phyloP scores from a whole-genome alignment of 2,797 vertebrate species.

The Oreortyx pictus region DNA sequence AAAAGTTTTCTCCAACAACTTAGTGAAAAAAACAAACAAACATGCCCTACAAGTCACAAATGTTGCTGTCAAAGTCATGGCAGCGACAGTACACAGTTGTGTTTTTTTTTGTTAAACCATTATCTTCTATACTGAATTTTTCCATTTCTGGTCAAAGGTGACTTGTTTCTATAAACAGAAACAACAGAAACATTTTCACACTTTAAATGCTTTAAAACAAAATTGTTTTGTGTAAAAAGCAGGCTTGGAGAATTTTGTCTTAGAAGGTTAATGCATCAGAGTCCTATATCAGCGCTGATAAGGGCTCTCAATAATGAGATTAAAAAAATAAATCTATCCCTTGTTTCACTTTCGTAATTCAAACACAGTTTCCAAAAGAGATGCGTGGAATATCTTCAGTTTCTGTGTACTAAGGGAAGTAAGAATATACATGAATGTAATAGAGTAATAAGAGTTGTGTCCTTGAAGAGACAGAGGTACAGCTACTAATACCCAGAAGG shows the following conservation, averaged over 20 bases:
- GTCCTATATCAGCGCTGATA: not conserved
- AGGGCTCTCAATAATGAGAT: not conserved
- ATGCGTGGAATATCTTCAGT: fast-evolving
- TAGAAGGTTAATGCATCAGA: not conserved
- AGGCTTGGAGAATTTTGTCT: not conserved
- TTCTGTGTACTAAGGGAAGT: not conserved
- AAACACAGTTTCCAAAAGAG: not conserved
- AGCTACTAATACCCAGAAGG: not conserved
- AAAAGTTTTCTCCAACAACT: not conserved
- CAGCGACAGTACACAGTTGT: not conserved
- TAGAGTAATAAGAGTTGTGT: not conserved
- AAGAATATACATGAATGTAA: not conserved
- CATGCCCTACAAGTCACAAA: not conserved
- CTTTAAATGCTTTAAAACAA: slow-evolving; percentile 41
- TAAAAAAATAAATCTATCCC: not conserved
- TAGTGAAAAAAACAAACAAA: not conserved
- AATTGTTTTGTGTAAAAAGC: slow-evolving; percentile 28
- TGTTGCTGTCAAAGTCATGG: slow-evolving; percentile 17
- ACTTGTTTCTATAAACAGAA: slow-evolving; percentile 60
- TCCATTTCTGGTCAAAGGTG: slow-evolving; percentile 54
- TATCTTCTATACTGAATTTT: not conserved
- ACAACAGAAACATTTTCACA: slow-evolving; percentile 67
- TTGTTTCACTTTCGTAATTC: not conserved
- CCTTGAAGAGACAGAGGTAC: slow-evolving; percentile 43
- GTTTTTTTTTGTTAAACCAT: not conserved